A percentile compares a stretch with the other conserved stretches of the same genome.
These are phyloP conservation scores for Dicyrtoma fusca DNA, from an alignment of 2,888 invertebrate genomes.

Conservation along the genomic window DNA sequence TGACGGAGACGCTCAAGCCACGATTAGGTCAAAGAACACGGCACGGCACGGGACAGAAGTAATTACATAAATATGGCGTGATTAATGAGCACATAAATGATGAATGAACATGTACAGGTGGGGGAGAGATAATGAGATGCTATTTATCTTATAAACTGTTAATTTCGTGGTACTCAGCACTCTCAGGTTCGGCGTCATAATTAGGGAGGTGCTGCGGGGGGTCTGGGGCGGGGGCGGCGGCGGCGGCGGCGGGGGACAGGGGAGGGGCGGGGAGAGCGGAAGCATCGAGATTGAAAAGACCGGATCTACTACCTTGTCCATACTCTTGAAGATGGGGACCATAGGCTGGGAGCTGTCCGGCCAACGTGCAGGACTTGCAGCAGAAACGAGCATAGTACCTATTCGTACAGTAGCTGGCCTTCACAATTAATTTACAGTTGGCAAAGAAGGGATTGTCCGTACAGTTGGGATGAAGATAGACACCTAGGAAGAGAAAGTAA, in stretches of 20 bases:
- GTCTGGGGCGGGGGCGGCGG: neutral
- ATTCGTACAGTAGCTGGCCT: conserved; percentile 82
- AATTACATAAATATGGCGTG: too few species aligned
- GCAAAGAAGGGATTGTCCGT: conserved; percentile 86
- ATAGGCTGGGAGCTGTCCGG: conserved; percentile 70
- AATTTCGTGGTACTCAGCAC: neutral
- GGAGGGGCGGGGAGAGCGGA: conserved; percentile 9
- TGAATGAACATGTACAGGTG: neutral
- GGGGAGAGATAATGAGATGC: too few species aligned
- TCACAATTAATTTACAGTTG: conserved; percentile 84
- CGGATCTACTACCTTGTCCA: conserved; percentile 43
- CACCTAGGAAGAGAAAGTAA: conserved; percentile 64
- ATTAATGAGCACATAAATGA: neutral
- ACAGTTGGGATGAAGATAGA: conserved; percentile 77
- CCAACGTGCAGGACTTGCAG: conserved; percentile 87
- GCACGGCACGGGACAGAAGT: too few species aligned
- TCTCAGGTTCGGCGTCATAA: neutral
- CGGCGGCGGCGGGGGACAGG: neutral
- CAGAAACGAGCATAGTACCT: conserved; percentile 79
- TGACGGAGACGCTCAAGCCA: too few species aligned
- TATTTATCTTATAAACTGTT: neutral
- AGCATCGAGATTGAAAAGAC: conserved; percentile 7
- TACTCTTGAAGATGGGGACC: conserved; percentile 61
- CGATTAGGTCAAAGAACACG: too few species aligned
- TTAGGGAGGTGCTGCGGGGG: neutral